Evolutionary conservation across 2,113 vertebrate species (phyloP), one percentile per base, ranked within the genome.

Genomic region (Cnemophilus loriae): DNA sequence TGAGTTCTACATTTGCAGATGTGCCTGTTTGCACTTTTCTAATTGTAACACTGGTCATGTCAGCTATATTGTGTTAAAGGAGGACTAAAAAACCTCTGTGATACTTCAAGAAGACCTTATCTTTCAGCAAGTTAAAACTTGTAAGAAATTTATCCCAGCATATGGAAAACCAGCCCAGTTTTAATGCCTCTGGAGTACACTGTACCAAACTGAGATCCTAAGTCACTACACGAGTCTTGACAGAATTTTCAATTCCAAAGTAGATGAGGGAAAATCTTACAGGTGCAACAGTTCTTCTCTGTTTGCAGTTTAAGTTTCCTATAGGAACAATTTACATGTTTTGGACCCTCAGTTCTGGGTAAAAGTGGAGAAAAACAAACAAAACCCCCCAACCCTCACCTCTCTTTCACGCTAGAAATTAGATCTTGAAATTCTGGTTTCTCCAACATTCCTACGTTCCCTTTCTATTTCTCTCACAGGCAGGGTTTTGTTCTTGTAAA

Each of bases 391-490:
- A 49, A 2, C 3, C 7, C 7, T 47, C 3, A 8, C 17, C 3
- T 19, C 14, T 87, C 65, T 41, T 41, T 32, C 50, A 32, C 11
- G 11, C 2, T 11, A 39, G 24, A 23, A 46, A 55, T 53, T 24
- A 33, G 3, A 9, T 33, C 78, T 70, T 75, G 8, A 39, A 70
- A 20, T 46, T 33, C 7, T 49, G 3, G 2, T 7, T 46, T 74
- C 74, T 47, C 30, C 30, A 33, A 11, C 4, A 1, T n/a, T 64
- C 7, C 1, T 27, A 2, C 3, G 1, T 46, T 60, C 2, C 5
- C 4, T 52, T 80, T 60, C 30, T 21, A 2, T 53, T 61, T 23
- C 10, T 52, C 44, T 47, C 23, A 23, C 14, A 56, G 39, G 7
- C 23, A 41, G 3, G 2, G 20, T 41, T 84, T 63, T 70, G 3